phyloP scores from a whole-genome alignment of 2,113 vertebrate species.

The Ciconia maguari region DNA sequence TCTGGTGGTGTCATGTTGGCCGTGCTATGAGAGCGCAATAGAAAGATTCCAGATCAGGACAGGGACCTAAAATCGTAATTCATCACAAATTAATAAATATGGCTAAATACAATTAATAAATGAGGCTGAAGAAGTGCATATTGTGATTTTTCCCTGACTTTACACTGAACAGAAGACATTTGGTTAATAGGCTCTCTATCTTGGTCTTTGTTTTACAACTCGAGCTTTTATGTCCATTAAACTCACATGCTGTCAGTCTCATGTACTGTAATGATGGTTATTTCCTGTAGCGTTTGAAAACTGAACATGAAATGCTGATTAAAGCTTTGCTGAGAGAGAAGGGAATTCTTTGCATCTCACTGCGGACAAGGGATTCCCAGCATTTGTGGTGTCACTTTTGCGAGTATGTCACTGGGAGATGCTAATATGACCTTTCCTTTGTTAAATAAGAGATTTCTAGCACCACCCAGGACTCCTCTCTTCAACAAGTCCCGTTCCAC shows the following conservation, averaged over 20 bases:
- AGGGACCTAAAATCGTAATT: neutral
- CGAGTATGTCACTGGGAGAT: slow-evolving; percentile 7
- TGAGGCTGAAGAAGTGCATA: neutral
- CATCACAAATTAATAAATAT: neutral
- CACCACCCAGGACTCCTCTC: slow-evolving; percentile 5
- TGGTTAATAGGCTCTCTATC: neutral
- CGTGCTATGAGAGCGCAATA: neutral
- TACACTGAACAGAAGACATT: neutral
- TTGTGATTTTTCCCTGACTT: neutral
- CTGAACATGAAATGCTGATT: neutral
- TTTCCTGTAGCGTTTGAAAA: slow-evolving; percentile 5
- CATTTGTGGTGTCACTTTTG: neutral
- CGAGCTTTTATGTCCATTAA: neutral
- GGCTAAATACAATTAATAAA: neutral
- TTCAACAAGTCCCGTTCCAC: neutral
- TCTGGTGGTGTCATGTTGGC: neutral
- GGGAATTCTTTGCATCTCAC: neutral
- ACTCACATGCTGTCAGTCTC: neutral
- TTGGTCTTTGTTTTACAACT: neutral
- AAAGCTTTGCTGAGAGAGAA: neutral
- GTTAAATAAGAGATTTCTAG: slow-evolving; percentile 42
- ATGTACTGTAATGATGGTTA: neutral
- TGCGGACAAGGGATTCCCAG: neutral
- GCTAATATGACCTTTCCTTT: slow-evolving; percentile 53
- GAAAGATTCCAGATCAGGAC: neutral